Base-by-base conservation (phyloP, 2,888 invertebrate species). In the Drosophila monieri region DNA sequence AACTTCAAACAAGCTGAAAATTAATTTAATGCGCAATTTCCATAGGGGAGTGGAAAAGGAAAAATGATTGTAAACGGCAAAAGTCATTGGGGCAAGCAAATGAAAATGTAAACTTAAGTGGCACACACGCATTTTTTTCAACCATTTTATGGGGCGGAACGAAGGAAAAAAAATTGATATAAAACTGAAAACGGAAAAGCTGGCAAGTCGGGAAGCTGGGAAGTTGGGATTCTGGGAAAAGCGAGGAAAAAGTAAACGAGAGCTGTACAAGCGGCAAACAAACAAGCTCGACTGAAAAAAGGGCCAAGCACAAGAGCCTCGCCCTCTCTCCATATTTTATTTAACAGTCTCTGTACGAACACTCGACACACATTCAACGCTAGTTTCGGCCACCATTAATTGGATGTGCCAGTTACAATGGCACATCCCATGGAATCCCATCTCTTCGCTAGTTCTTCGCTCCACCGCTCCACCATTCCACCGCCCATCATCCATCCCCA, bases 21-120 rank as follows among this genome's bases (percentile, higher is more conserved):
- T 84, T 84, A 84, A 84, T 85, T 87, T 84, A 86, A 86, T 86
- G 74, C 79, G 70, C 77, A 73, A 73, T 84, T 86, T 85, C 70
- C 75, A 67, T 71, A 58, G 77, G 75, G 43, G 32, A 44, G 41
- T 39, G 51, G 56, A 65, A 57, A 54, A 30, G 21, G 48, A 39
- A 75, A 85, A 76, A 76, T 83, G 68, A 83, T 85, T 83, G 83
- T 81, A 77, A 79, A 85, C 77, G 85, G 80, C 80, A 76, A 79
- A 85, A 85, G 84, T 80, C 81, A 83, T 79, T 68, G 76, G 70
- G 62, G 80, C 74, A 76, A 74, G 80, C 86, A 83, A 83, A 83
- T 85, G 86, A 85, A 83, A 83, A 83, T 83, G 86, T 84, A 80
- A 84, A 72, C 86, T 78, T 83, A 79, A 85, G 80, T 79, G 79